Conservation (phyloP, 1,140 invertebrate species). For the Aphaenogaster ashmeadi region DNA sequence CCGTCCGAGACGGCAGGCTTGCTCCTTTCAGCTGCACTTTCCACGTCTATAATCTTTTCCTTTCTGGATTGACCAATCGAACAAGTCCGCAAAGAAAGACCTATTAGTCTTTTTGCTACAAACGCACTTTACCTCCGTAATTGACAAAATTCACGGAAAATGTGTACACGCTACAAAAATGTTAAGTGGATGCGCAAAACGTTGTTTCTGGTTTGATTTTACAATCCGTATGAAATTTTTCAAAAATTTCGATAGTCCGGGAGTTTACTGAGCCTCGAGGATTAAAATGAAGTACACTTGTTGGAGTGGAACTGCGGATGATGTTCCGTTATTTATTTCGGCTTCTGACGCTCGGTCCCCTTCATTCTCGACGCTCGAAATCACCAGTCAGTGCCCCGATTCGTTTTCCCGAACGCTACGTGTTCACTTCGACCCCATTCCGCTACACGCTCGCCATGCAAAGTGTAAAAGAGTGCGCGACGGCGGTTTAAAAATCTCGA, state of each 20-base stretch:
- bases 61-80: neutral
- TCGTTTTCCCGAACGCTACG: neutral
- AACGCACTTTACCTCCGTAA: neutral
- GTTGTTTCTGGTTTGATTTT: neutral
- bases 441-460: neutral
- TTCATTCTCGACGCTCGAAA: neutral
- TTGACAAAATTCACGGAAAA: neutral
- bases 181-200: neutral
- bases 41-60: neutral
- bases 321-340: constrained; percentile 20
- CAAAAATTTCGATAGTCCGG: neutral
- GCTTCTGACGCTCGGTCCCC: neutral
- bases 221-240: neutral
- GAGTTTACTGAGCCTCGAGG: neutral
- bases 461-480: neutral
- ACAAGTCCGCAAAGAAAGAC: neutral
- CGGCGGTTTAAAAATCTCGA: neutral
- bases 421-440: neutral
- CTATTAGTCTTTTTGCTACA: neutral
- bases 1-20: neutral
- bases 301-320: neutral
- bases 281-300: neutral
- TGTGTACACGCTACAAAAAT: neutral
- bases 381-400: neutral
- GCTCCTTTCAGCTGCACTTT: neutral